Evolutionary conservation across 2,113 vertebrate species (phyloP).

Genomic region (Anolis carolinensis): DNA sequence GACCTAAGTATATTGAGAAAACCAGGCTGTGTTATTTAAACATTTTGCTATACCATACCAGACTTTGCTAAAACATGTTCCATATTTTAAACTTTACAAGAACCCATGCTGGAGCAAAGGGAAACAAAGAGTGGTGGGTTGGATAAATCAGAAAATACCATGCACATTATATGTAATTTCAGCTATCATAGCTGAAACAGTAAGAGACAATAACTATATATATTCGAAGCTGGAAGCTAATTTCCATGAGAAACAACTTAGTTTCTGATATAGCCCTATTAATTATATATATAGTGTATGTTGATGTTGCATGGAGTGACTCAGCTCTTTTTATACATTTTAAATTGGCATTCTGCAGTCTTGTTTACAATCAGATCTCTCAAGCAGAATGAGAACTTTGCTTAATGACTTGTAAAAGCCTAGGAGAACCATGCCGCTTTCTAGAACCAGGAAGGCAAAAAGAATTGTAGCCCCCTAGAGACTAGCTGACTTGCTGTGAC

Average conservation of each 20-base stretch:
- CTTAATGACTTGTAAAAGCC: neutral
- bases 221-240: neutral
- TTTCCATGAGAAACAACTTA: neutral
- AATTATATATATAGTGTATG: neutral
- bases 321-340: neutral
- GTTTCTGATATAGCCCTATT: neutral
- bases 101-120: neutral
- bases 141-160: neutral
- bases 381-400: neutral
- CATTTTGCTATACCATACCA: neutral
- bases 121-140: neutral
- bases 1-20: too few species aligned
- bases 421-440: neutral
- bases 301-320: neutral
- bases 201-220: neutral
- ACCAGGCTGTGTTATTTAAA: too few species aligned
- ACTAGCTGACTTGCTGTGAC: neutral
- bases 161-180: neutral
- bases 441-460: neutral
- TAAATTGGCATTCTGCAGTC: neutral
- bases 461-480: neutral
- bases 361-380: neutral
- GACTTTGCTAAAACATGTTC: neutral
- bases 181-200: neutral
- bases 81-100: neutral